Conservation (phyloP, 2,797 vertebrate species). For the Taenioides sp. region DNA sequence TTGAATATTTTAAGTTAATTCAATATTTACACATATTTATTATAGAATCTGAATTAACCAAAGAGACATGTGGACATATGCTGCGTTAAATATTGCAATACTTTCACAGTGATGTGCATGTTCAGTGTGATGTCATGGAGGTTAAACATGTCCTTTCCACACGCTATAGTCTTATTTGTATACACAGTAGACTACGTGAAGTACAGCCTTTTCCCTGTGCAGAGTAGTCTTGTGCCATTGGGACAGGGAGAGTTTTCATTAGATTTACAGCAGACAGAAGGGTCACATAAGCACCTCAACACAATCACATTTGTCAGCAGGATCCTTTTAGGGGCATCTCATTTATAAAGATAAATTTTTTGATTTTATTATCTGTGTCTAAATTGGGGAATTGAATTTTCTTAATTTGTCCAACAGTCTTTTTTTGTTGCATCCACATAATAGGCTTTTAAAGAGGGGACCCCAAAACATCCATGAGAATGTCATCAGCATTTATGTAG, state of each 20-base stretch:
- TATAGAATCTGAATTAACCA: neutral
- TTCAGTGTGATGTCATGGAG: neutral
- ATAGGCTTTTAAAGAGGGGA: conserved; percentile 83
- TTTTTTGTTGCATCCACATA: conserved; percentile 82
- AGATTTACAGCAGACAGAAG: conserved; percentile 90
- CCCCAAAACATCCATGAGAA: conserved; percentile 80
- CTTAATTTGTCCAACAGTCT: conserved; percentile 96
- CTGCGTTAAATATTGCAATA: conserved; percentile 2
- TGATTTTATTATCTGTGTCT: conserved; percentile 95
- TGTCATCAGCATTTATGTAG: conserved; percentile 86
- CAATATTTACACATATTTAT: neutral
- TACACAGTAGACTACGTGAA: conserved; percentile 2
- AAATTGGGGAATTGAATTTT: conserved; percentile 97
- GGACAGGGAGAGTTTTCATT: conserved; percentile 82
- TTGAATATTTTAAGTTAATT: neutral
- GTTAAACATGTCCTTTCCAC: conserved; percentile 1
- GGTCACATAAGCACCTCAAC: conserved; percentile 87
- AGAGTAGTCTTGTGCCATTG: conserved; percentile 75
- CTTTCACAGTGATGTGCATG: neutral
- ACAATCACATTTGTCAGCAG: conserved; percentile 96
- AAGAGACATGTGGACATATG: conserved; percentile 1
- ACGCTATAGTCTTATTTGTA: conserved; percentile 10
- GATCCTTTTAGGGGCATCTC: conserved; percentile 99
- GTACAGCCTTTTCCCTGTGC: conserved; percentile 32
- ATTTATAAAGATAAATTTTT: conserved; percentile 94